Conservation (phyloP, 2,888 invertebrate species). For the Dynastes hyllus region DNA sequence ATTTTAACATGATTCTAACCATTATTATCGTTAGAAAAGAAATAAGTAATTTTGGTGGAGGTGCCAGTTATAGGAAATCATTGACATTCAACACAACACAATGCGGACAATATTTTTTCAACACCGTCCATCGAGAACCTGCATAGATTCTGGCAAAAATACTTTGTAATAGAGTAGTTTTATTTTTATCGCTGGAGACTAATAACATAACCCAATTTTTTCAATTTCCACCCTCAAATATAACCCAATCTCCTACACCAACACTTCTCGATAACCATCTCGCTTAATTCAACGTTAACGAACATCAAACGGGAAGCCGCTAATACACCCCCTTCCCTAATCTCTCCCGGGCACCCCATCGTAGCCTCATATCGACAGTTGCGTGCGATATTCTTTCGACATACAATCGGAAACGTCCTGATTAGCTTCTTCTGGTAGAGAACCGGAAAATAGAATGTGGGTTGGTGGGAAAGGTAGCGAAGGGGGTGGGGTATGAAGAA, state of each 20-base stretch:
- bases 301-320: constrained; percentile 11
- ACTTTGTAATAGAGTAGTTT: no score
- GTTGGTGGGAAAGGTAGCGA: constrained; percentile 42
- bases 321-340: not conserved
- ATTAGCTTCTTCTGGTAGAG: constrained; percentile 12
- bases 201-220: no score
- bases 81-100: no score
- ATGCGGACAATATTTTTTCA: no score
- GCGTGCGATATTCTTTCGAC: not conserved
- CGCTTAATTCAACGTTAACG: not conserved
- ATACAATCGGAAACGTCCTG: constrained; percentile 3
- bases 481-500: constrained; percentile 55
- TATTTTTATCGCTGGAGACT: no score
- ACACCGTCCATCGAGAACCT: no score
- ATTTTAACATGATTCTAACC: no score
- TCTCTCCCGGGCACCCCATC: not conserved
- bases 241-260: not conserved
- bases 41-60: no score
- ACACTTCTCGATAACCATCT: not conserved
- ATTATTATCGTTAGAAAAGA: no score
- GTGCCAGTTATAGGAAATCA: no score
- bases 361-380: not conserved
- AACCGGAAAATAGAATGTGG: not conserved
- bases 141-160: no score
- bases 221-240: not conserved